Base-by-base conservation (phyloP, 2,888 invertebrate genomes). In the Agrotis ipsilon region DNA sequence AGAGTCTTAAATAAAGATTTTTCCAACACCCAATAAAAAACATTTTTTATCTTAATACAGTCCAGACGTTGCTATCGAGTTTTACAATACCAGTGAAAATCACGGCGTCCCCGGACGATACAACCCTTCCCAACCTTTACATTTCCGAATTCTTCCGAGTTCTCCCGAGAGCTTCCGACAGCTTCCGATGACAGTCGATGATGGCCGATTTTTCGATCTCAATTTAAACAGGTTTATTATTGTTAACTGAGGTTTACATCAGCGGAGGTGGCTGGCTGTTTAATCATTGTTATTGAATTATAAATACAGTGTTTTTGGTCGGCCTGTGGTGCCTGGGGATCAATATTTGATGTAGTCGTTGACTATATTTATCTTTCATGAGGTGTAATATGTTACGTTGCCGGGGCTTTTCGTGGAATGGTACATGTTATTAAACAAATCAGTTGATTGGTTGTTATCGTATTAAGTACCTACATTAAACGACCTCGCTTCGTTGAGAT, bases 251-350 rank as follows among this genome's bases (percentile, higher is more conserved):
- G 68, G 61, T 68, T 80, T 64, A 64, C 49, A 14, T 18, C 11
- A 43, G 54, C 18, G 49, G 65, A 59, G 63, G 55, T 19, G 21
- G 70, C 45, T 46, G 68, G 11, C 48, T 54, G 66, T 72, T 75
- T 72, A 67, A 72, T 78, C 51, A 81, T 77, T 70, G 66, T 77
- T 75, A 83, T 83, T 80, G 60, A 80, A 74, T 82, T 79, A 82
- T 75, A 82, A 82, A 79, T 75, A 82, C 66, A 51, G 63, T 58
- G 58, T 68, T 80, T 64, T 46, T 32, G 54, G 57, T 57, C 32
- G 46, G 55, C 63, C 60, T 16, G 39, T 64, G 32, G 32, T 32
- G 32, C 32, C 32, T 32, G 32, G 19, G 24, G 48, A 57, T 60
- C 21, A 76, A 77, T 67, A 69, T 48, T 55, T 54, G 48, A n/a